A percentile compares a stretch with the other conserved stretches of the same genome.
Conservation (phyloP, 1,140 invertebrate genomes). For the Hestina assimilis region DNA sequence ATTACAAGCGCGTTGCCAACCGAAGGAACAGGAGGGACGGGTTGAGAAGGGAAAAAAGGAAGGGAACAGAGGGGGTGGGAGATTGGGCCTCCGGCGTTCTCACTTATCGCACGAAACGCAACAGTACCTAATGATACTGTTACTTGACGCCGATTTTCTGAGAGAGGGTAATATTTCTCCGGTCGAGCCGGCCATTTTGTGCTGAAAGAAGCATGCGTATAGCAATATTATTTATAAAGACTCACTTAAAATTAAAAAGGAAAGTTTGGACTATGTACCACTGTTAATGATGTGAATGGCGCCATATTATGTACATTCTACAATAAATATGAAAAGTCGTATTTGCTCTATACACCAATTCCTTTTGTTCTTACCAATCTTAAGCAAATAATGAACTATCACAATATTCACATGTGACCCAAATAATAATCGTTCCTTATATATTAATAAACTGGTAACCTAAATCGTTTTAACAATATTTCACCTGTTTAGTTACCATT, state of each 20-base stretch:
- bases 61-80: no score
- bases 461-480: neutral
- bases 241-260: neutral
- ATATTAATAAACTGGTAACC: conserved; percentile 10
- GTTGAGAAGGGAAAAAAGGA: no score
- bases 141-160: no score
- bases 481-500: conserved; percentile 16
- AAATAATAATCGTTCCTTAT: conserved; percentile 18
- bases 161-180: no score
- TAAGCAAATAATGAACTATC: conserved; percentile 20
- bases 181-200: no score
- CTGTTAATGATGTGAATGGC: conserved; percentile 13
- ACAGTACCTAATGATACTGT: no score
- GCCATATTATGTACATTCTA: conserved; percentile 14
- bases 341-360: conserved; percentile 6
- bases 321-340: conserved; percentile 2
- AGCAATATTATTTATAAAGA: no score
- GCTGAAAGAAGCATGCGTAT: no score
- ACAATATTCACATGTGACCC: conserved; percentile 22
- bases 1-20: no score
- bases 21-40: no score
- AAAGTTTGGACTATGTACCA: neutral
- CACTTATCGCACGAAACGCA: no score
- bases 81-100: no score
- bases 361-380: conserved; percentile 17